phyloP scores from a whole-genome alignment of 2,113 vertebrate species.

The Struthio camelus region DNA sequence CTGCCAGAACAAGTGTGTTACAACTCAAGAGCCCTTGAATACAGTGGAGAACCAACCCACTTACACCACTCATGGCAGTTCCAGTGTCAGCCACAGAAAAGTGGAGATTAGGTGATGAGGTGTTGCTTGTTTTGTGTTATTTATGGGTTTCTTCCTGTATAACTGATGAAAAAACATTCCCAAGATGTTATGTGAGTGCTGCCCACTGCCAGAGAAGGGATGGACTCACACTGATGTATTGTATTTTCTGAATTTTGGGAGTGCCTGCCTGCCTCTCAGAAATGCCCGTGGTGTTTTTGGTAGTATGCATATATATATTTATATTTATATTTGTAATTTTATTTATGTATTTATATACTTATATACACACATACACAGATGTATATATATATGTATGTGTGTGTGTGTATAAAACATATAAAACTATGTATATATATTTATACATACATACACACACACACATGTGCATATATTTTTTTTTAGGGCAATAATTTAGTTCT shows the following conservation, averaged over 20 bases:
- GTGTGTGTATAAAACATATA: not conserved
- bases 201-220: not conserved
- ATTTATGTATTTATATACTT: too few relatives aligned
- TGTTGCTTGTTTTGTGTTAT: not conserved
- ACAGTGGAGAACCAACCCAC: not conserved
- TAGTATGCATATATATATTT: not conserved
- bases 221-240: not conserved
- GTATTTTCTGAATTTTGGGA: not conserved
- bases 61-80: not conserved
- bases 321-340: accelerated
- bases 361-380: too few relatives aligned
- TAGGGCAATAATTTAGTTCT: not conserved
- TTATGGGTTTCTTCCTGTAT: not conserved
- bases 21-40: constrained; percentile 6
- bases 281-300: not conserved
- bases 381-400: accelerated
- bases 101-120: not conserved
- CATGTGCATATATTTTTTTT: not conserved
- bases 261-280: not conserved
- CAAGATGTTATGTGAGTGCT: not conserved
- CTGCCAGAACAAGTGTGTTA: not conserved
- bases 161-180: not conserved
- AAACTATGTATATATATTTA: accelerated
- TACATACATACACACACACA: accelerated
- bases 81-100: not conserved